These are phyloP conservation scores for Tragelaphus scriptus DNA, from an alignment of 2,113 vertebrate genomes.

Conservation along the genomic window DNA sequence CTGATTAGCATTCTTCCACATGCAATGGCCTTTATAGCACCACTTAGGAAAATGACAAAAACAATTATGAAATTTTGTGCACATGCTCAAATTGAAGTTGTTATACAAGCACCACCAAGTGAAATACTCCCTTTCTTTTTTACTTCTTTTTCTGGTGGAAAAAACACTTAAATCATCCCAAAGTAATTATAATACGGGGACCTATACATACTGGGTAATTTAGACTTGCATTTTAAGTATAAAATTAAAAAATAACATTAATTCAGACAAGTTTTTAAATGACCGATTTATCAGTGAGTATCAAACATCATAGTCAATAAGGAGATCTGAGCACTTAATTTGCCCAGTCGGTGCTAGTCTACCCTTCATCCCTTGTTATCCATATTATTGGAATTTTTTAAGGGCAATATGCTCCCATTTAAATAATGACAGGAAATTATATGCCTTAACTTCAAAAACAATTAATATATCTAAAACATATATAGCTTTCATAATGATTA, in stretches of 20 bases:
- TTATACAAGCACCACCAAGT: background rate
- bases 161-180: background rate
- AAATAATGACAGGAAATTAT: background rate
- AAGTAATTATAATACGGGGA: background rate
- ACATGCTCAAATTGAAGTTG: background rate
- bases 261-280: background rate
- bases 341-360: background rate
- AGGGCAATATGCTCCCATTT: background rate
- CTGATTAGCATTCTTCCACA: conserved; percentile 97
- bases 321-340: background rate
- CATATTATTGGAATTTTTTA: background rate
- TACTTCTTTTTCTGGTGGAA: background rate
- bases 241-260: background rate
- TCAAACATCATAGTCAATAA: background rate
- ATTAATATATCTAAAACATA: background rate
- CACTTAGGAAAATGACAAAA: conserved; percentile 81
- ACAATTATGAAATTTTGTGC: background rate
- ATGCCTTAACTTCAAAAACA: background rate
- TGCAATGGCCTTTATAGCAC: conserved; percentile 99
- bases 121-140: background rate
- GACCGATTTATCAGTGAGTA: background rate
- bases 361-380: background rate
- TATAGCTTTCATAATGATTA: background rate
- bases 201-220: background rate
- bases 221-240: background rate